phyloP scores from a whole-genome alignment of 2,113 vertebrate genomes.

The Ophthalmotilapia sp. region DNA sequence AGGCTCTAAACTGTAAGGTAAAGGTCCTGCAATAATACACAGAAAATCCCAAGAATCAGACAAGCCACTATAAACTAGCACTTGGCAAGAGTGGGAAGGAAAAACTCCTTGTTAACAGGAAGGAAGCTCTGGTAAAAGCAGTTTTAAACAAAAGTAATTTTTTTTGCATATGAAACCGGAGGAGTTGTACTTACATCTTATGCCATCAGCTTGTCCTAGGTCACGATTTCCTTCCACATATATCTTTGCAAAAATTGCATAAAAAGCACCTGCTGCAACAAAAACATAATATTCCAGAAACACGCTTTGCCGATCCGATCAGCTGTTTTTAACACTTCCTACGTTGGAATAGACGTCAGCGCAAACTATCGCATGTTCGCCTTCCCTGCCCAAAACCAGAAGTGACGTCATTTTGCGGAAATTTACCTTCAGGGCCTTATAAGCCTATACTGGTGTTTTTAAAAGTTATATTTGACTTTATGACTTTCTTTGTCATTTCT shows the following conservation, averaged over 20 bases:
- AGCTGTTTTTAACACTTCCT: not conserved
- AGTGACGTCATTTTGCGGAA: accelerated
- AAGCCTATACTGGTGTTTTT: not conserved
- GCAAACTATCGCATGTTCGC: accelerated
- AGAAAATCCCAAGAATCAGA: not conserved
- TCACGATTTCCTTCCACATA: accelerated
- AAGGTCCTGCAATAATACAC: not conserved
- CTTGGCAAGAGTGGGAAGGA: not conserved
- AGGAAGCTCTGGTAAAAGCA: not conserved
- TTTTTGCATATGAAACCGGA: not conserved
- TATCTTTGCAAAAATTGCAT: accelerated
- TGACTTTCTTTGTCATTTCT: accelerated
- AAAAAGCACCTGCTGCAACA: accelerated
- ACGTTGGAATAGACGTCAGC: accelerated
- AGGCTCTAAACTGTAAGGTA: not conserved
- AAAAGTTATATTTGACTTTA: not conserved
- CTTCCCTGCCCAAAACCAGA: accelerated
- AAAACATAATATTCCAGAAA: not conserved
- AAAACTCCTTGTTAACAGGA: not conserved
- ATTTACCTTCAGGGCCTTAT: accelerated
- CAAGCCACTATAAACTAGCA: not conserved
- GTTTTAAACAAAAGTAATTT: accelerated
- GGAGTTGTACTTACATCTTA: not conserved
- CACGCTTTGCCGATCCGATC: accelerated
- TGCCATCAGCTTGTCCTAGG: accelerated